Base-by-base conservation (phyloP, 2,888 invertebrate species). In the Melanargia galathea region DNA sequence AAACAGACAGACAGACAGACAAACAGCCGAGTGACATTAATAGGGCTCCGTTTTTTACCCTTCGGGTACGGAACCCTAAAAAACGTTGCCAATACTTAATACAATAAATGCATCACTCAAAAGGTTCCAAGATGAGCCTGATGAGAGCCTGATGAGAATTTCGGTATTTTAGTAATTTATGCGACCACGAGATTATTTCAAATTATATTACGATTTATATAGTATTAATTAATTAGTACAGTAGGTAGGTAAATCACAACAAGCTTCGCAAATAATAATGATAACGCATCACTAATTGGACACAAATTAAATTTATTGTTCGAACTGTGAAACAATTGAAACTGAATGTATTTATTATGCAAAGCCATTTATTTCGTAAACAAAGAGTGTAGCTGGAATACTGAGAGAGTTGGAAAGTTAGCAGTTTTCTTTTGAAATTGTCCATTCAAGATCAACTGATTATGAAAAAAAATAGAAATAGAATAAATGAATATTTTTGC, bases 301-400 rank as follows among this genome's bases (percentile, higher is more conserved):
- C 20, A 46, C 16, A 58, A 58, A 58, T 58, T 58, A 46, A 58
- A 58, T 58, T 58, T 48, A 58, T 58, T 48, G 57, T 46, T 48
- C 11, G 57, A 46, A 33, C 11, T 5, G 45, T 22, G 45, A 57
- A 40, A 46, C 57, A 57, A 46, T 57, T 58, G 57, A 48, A 35
- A 33, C 22, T 33, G 57, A 58, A 46, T 46, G 57, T 58, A 58
- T 35, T 35, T 35, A 57, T 46, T 46, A 57, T 46, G 57, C 57
- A 48, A 58, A 58, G 46, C 46, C 35, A 5, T 33, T 54, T n/a
- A n/a, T n/a, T 22, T 58, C 57, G 57, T 58, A 58, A 45, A 30
- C 46, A 56, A 16, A 56, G 43, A 40, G 26, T 43, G 26, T 10
- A 5, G 26, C 13, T 40, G 24, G 38, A 54, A 22, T 56, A 54